A percentile compares a stretch with the other conserved stretches of the same genome.
phyloP scores from a whole-genome alignment of 1,140 invertebrate species.

The Vanessa atalanta region DNA sequence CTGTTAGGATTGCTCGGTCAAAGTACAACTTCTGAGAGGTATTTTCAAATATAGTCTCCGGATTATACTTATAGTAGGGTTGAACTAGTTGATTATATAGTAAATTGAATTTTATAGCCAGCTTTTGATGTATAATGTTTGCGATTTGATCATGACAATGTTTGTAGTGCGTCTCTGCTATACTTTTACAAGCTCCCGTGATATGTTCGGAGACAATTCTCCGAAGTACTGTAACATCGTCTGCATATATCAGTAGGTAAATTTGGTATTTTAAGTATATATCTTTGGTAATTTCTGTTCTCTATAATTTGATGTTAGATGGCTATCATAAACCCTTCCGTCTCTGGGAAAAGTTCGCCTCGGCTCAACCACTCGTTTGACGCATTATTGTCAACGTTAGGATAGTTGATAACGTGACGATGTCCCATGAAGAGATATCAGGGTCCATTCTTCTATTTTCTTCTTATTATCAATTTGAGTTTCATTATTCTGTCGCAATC shows the following conservation, averaged over 20 bases:
- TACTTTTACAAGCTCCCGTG: conserved; percentile 23
- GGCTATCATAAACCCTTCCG: conserved; percentile 34
- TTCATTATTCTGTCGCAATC: conserved; percentile 22
- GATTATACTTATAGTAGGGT: too few species aligned
- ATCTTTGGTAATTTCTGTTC: conserved; percentile 34
- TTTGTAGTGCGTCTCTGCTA: too few species aligned
- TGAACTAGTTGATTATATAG: too few species aligned
- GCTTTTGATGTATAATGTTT: too few species aligned
- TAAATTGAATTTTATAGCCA: too few species aligned
- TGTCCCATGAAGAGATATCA: conserved; percentile 38
- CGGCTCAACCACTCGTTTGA: conserved; percentile 35
- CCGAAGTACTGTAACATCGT: conserved; percentile 16
- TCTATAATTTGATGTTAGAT: conserved; percentile 39
- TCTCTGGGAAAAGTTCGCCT: conserved; percentile 34
- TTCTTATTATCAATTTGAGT: conserved; percentile 3
- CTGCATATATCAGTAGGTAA: conserved; percentile 9
- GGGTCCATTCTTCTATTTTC: conserved; percentile 35
- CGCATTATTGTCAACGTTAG: conserved; percentile 23
- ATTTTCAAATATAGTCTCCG: too few species aligned
- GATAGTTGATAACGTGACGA: conserved; percentile 17
- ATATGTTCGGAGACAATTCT: conserved; percentile 27
- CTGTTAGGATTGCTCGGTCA: too few species aligned
- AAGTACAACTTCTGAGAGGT: too few species aligned
- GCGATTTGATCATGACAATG: too few species aligned
- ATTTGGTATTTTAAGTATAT: conserved; percentile 9